Percentiles rank a stretch among this genome's conserved stretches.
These are phyloP conservation scores for Clunio marinus DNA, from an alignment of 2,888 invertebrate genomes.

Conservation along the genomic window DNA sequence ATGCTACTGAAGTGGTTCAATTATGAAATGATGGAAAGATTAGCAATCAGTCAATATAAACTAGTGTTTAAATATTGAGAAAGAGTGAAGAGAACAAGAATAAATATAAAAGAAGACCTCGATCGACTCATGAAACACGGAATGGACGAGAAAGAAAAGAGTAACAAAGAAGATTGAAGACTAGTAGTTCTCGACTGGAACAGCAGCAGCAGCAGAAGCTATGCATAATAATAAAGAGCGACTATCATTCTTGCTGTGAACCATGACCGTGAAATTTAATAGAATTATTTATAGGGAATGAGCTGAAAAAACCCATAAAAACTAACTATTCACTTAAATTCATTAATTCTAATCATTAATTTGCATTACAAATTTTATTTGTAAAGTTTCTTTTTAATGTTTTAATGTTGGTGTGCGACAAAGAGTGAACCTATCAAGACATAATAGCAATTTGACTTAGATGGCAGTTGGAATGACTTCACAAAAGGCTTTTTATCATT, in stretches of 20 bases:
- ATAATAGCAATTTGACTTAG: conserved; percentile 16
- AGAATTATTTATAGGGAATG: conserved; percentile 18
- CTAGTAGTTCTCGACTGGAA: conserved; percentile 25
- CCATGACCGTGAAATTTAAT: conserved; percentile 38
- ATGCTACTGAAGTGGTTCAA: conserved; percentile 38
- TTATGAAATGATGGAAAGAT: conserved; percentile 36
- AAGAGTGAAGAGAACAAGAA: conserved; percentile 4
- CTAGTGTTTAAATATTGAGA: neutral
- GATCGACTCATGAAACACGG: neutral
- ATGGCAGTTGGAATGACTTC: conserved; percentile 16
- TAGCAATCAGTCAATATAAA: conserved; percentile 37
- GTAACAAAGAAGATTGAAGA: conserved; percentile 28
- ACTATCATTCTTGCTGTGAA: conserved; percentile 31
- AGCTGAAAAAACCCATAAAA: conserved; percentile 1
- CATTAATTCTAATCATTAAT: conserved; percentile 38
- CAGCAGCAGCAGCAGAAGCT: conserved; percentile 4
- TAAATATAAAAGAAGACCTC: conserved; percentile 8
- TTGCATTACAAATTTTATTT: conserved; percentile 33
- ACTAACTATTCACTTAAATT: conserved; percentile 19
- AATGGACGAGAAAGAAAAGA: neutral
- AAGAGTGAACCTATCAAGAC: conserved; percentile 20
- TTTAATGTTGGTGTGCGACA: neutral
- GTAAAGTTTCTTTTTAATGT: neutral
- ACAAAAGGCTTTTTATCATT: conserved; percentile 14
- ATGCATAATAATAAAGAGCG: conserved; percentile 30